Conservation (phyloP, 1,140 invertebrate species). For the Trichonephila clavata region DNA sequence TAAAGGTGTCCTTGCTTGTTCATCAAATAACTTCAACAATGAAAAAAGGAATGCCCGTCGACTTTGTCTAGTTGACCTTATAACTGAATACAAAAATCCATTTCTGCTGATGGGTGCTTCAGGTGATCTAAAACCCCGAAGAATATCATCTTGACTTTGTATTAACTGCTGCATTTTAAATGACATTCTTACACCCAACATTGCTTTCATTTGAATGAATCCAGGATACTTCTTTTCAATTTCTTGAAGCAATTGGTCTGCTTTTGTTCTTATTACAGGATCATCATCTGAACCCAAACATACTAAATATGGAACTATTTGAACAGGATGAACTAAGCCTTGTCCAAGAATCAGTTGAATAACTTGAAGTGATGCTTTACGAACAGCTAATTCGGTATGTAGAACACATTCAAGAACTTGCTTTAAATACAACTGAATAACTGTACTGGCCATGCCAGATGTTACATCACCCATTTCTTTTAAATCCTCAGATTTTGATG, state of each 20-base stretch:
- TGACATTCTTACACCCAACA: conserved; percentile 88
- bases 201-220: conserved; percentile 96
- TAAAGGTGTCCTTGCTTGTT: conserved; percentile 85
- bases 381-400: conserved; percentile 89
- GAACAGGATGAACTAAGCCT: conserved; percentile 97
- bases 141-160: conserved; percentile 81
- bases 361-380: conserved; percentile 94
- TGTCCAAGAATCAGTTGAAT: conserved; percentile 96
- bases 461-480: conserved; percentile 97
- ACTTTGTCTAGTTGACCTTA: conserved; percentile 95
- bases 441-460: conserved; percentile 98
- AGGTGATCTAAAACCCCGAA: conserved; percentile 88
- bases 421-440: conserved; percentile 98
- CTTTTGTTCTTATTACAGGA: conserved; percentile 91
- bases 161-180: conserved; percentile 78
- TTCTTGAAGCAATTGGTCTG: conserved; percentile 97
- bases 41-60: conserved; percentile 94
- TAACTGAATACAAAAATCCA: conserved; percentile 96
- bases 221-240: conserved; percentile 99
- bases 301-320: conserved; percentile 98
- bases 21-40: conserved; percentile 93
- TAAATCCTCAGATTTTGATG: conserved; percentile 95
- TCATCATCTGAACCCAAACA: conserved; percentile 98
- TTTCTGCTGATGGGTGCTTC: conserved; percentile 94
- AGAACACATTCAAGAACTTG: conserved; percentile 96